phyloP scores from a whole-genome alignment of 2,888 invertebrate species.

The Xestia xanthographa region DNA sequence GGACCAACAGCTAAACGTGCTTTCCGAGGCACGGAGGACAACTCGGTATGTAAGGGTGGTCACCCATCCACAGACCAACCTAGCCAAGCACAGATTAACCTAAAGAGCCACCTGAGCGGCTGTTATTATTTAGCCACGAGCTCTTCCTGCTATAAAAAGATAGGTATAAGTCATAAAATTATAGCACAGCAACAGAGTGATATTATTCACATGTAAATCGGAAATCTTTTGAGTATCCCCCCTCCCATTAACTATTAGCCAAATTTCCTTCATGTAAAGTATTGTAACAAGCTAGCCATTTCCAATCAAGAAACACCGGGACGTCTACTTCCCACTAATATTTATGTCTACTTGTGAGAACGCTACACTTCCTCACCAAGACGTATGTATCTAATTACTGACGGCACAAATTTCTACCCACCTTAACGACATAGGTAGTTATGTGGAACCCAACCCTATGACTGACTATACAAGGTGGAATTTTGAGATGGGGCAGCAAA shows the following conservation, averaged over 20 bases:
- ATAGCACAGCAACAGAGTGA: neutral
- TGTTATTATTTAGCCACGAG: no score
- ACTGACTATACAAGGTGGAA: neutral
- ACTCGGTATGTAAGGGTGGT: no score
- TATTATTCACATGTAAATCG: no score
- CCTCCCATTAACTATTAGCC: neutral
- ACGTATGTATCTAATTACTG: slow-evolving; percentile 44
- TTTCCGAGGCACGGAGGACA: no score
- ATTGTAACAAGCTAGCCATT: neutral
- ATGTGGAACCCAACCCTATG: neutral
- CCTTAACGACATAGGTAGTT: slow-evolving; percentile 13
- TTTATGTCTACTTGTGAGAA: neutral
- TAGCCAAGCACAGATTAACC: no score
- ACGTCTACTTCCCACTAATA: neutral
- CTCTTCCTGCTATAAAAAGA: no score
- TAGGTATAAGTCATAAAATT: neutral
- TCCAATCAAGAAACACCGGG: neutral
- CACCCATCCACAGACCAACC: no score
- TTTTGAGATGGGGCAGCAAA: neutral
- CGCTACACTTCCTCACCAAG: slow-evolving; percentile 2
- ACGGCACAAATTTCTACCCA: slow-evolving; percentile 20
- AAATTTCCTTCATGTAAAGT: neutral
- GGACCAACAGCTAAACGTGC: no score
- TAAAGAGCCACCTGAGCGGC: no score
- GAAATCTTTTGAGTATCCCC: no score